Base-by-base conservation (phyloP, 2,888 invertebrate genomes). In the Octodonta nipae region DNA sequence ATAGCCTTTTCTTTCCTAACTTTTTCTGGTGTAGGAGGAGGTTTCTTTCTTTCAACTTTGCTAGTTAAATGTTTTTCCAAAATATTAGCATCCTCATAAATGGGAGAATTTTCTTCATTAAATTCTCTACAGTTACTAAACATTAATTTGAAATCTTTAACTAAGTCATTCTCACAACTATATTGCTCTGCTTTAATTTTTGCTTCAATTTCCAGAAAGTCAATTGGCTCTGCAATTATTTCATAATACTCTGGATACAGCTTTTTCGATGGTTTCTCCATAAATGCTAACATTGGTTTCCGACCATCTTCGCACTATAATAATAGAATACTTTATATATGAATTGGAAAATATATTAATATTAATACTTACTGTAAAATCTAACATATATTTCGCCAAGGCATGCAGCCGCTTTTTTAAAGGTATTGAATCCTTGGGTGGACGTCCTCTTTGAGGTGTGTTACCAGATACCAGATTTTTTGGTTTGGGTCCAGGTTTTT, bases 41-140 rank as follows among this genome's bases (percentile, higher is more conserved):
- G 28, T 15, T 32, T 26, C 4, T 30, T 27, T 27, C 76, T 75
- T 14, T 83, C 78, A 0, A 88, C 68, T 58, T 85, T 87, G 36
- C 85, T 84, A 56, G 77, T 76, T 41, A 95, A 65, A 4, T 86
- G 76, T 40, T 78, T 76, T 55, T 95, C 92, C 33, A 96, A 66
- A 15, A 79, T 73, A 51, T 79, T 85, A 2, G 95, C 92, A 64
- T 95, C 95, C 49, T 91, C 87, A 52, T 88, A 93, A 44, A 98
- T 92, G 56, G 83, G 77, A 0, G 95, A 96, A 6, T 86, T 83
- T 60, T 93, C 87, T 61, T 96, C 95, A 58, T 98, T 98, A 61
- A 89, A 98, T 46, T 86, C 85, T 0, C 92, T 82, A 52, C 96
- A 96, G 64, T 98, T 98, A 35, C 79, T 76, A 62, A 98, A 96